Percentiles rank a stretch among this genome's conserved stretches.
Evolutionary conservation across 1,140 invertebrate species (phyloP).

Genomic region (Armadillidium nasatum): DNA sequence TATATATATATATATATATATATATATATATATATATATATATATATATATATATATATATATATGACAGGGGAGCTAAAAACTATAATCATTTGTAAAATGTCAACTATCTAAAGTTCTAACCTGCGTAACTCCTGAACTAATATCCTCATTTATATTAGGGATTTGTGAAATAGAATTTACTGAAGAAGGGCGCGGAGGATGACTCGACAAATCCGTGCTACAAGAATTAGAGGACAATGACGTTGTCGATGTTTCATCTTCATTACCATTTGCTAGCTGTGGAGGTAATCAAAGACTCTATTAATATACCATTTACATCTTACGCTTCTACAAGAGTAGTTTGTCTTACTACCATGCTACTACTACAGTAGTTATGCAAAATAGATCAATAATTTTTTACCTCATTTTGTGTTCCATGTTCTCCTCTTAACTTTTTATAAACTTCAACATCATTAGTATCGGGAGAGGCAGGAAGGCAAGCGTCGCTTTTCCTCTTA

Average conservation of each 20-base stretch:
- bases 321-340: neutral
- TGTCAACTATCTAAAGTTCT: neutral
- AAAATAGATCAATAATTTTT: neutral
- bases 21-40: too few relatives aligned
- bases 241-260: neutral
- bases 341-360: neutral
- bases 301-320: neutral
- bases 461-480: neutral
- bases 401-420: neutral
- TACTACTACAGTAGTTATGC: neutral
- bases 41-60: too few relatives aligned
- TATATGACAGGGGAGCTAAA: too few relatives aligned
- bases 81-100: too few relatives aligned
- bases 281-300: neutral
- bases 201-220: neutral
- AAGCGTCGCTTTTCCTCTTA: neutral
- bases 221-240: neutral
- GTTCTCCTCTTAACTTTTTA: neutral
- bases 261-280: neutral
- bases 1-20: too few relatives aligned
- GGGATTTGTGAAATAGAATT: neutral
- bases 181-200: neutral
- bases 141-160: neutral
- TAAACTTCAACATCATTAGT: neutral
- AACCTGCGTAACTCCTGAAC: neutral